phyloP scores from a whole-genome alignment of 2,113 vertebrate species.

The Coptodon bakossiorum region DNA sequence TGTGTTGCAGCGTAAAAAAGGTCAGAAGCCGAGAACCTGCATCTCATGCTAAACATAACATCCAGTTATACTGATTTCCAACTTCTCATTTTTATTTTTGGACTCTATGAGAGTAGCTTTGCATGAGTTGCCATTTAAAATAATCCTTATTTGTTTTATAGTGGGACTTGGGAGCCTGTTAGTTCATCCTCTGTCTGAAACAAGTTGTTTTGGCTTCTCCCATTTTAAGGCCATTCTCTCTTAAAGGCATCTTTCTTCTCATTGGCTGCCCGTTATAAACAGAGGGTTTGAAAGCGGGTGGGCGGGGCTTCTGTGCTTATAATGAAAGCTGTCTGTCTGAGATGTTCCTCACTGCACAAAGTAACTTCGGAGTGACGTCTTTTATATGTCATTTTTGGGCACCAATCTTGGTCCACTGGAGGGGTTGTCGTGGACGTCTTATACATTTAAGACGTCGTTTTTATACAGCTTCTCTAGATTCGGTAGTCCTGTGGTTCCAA shows the following conservation, averaged over 20 bases:
- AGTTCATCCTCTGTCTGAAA: not conserved
- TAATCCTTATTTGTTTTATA: not conserved
- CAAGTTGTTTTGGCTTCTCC: not conserved
- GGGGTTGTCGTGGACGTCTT: not conserved
- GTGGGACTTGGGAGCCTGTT: not conserved
- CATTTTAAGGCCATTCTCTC: not conserved
- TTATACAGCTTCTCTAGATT: not conserved
- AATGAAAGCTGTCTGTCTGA: not conserved
- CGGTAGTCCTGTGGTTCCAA: fast-evolving
- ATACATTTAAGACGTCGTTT: not conserved
- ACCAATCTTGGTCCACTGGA: not conserved
- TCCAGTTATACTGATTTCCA: not conserved
- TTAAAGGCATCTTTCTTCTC: not conserved
- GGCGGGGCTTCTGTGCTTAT: not conserved
- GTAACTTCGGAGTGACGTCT: not conserved
- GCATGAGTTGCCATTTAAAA: not conserved
- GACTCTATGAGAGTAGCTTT: not conserved
- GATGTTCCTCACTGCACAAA: not conserved
- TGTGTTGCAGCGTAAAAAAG: not conserved
- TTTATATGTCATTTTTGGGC: not conserved
- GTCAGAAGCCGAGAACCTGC: not conserved
- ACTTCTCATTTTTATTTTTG: not conserved
- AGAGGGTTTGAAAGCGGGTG: not conserved
- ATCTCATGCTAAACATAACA: not conserved
- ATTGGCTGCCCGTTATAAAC: not conserved